Conservation (phyloP, 2,888 invertebrate species). For the Microctonus brassicae region DNA sequence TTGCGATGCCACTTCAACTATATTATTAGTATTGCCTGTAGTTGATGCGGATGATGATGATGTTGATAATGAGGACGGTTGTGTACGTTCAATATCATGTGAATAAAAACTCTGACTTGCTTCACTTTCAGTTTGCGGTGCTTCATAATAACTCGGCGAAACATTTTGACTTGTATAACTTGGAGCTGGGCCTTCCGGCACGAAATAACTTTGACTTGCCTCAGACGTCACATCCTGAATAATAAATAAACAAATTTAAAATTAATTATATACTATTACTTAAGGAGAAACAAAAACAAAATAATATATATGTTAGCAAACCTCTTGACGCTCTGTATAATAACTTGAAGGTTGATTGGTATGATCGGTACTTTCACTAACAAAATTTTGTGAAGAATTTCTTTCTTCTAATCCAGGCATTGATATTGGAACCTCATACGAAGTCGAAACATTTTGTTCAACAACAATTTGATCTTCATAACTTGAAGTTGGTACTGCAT, state of each 20-base stretch:
- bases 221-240: slow-evolving; percentile 54
- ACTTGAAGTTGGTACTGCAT: slow-evolving; percentile 62
- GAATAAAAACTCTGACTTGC: slow-evolving; percentile 66
- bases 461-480: slow-evolving; percentile 62
- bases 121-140: slow-evolving; percentile 58
- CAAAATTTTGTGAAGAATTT: slow-evolving; percentile 62
- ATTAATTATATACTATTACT: not conserved
- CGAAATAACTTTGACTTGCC: slow-evolving; percentile 64
- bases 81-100: slow-evolving; percentile 56
- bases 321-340: slow-evolving; percentile 58
- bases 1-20: slow-evolving; percentile 61
- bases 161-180: slow-evolving; percentile 60
- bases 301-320: slow-evolving; percentile 40
- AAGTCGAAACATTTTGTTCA: slow-evolving; percentile 66
- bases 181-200: slow-evolving; percentile 58
- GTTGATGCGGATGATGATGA: slow-evolving; percentile 44
- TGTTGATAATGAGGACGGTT: slow-evolving; percentile 56
- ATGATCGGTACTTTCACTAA: slow-evolving; percentile 62
- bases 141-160: slow-evolving; percentile 62
- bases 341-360: slow-evolving; percentile 62
- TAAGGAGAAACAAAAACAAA: not conserved
- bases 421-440: slow-evolving; percentile 63
- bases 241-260: not conserved
- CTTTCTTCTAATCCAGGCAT: slow-evolving; percentile 63
- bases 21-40: not conserved